Evolutionary conservation across 2,888 invertebrate species (phyloP), one percentile per base, ranked within the genome.

Genomic region (Ormyrus nitidulus): DNA sequence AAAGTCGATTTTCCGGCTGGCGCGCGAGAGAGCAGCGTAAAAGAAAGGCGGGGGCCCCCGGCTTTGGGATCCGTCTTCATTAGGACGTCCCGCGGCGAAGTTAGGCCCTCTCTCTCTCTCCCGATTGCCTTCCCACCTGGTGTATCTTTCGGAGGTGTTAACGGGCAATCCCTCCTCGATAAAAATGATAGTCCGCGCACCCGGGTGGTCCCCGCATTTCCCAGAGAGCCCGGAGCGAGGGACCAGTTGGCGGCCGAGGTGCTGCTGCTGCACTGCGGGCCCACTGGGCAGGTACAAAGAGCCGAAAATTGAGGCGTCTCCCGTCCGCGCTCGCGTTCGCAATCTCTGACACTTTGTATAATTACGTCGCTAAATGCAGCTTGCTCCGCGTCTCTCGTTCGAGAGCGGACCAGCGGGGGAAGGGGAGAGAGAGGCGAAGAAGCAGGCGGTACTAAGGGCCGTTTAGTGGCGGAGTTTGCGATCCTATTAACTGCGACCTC

Each of bases 51-150:
- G 19, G 48, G 54, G n/a, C n/a, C 7, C n/a, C 8, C 11, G 10
- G 48, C 34, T 34, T 46, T 74, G 83, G 88, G 88, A 90, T 90
- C 89, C 88, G 88, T 90, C 90, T 90, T 90, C 90, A 90, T 90
- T 89, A 90, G 87, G 89, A 86, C 87, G 87, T 88, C 88, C 88
- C 86, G 88, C 86, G 86, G 87, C 85, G 87, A 34, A 4, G 34
- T 34, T 34, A 4, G 34, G 77, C 5, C n/a, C n/a, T 56, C 8
- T 56, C n/a, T 73, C 84, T n/a, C 61, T 7, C 84, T 64, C 78
- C 83, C 85, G 84, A 81, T 77, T 70, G 66, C 34, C 34, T 78
- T 86, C 84, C 89, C 89, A 90, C 89, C 89, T 90, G 90, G 90
- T 87, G 87, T 19, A 19, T 34, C 34, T 86, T 73, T 85, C 78